Conservation (phyloP, 2,888 invertebrate genomes). For the Hirudinaria manillensis region DNA sequence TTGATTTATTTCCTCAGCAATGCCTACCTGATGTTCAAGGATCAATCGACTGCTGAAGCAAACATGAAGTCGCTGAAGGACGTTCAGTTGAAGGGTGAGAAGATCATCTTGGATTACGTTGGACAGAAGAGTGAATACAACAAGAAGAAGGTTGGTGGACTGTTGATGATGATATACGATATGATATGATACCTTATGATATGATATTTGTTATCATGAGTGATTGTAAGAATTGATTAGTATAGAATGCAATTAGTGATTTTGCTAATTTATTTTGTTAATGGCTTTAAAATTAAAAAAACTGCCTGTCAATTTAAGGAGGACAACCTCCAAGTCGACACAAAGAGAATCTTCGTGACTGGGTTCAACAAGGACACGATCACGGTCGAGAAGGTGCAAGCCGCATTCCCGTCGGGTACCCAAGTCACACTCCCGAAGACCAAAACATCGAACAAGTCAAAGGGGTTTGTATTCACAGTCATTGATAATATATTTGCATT, state of each 20-base stretch:
- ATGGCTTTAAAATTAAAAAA: background rate
- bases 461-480: conserved; percentile 6
- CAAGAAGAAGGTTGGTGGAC: background rate
- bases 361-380: conserved; percentile 26
- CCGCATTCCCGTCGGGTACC: background rate
- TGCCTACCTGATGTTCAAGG: conserved; percentile 4
- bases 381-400: conserved; percentile 23
- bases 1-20: background rate
- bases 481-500: background rate
- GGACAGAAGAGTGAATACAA: background rate
- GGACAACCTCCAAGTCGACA: background rate
- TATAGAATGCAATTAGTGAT: background rate
- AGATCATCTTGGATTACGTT: background rate
- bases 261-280: background rate
- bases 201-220: background rate
- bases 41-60: background rate
- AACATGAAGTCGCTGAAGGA: background rate
- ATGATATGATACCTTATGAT: background rate
- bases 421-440: conserved; percentile 4
- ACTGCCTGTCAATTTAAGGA: background rate
- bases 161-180: background rate
- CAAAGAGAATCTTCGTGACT: conserved; percentile 18
- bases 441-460: background rate
- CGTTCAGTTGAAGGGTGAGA: background rate
- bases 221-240: background rate